Conservation (phyloP, 2,888 invertebrate species). For the Rhaphigaster nebulosa region DNA sequence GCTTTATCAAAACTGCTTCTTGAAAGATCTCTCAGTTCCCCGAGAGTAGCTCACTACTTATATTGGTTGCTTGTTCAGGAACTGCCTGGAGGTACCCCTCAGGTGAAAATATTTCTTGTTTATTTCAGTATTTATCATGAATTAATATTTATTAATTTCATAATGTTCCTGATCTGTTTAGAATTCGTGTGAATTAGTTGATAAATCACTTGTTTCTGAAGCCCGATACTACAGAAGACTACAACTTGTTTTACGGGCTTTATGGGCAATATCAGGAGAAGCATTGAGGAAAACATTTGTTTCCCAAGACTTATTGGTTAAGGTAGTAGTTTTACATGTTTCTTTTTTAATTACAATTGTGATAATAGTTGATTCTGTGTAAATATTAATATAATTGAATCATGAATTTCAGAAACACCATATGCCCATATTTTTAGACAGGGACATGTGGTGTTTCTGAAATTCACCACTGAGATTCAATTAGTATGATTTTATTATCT, state of each 20-base stretch:
- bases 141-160: background rate
- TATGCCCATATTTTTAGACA: no score
- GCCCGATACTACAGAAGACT: slow-evolving; percentile 83
- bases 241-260: slow-evolving; percentile 87
- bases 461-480: no score
- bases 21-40: slow-evolving; percentile 86
- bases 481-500: background rate
- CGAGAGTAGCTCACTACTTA: slow-evolving; percentile 92
- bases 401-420: no score
- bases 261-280: slow-evolving; percentile 88
- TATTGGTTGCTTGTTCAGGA: slow-evolving; percentile 94
- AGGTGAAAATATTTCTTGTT: slow-evolving; percentile 72
- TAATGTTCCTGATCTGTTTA: slow-evolving; percentile 66
- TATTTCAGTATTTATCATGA: background rate
- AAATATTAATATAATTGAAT: background rate
- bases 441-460: no score
- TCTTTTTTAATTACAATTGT: background rate
- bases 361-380: background rate
- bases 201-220: slow-evolving; percentile 77
- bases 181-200: slow-evolving; percentile 71
- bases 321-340: slow-evolving; percentile 71
- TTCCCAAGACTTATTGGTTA: slow-evolving; percentile 88
- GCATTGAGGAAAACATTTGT: slow-evolving; percentile 84
- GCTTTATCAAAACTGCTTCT: slow-evolving; percentile 86
- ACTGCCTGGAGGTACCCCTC: slow-evolving; percentile 84